Conservation (phyloP, 2,113 vertebrate species). For the Phyllopteryx taeniolatus region DNA sequence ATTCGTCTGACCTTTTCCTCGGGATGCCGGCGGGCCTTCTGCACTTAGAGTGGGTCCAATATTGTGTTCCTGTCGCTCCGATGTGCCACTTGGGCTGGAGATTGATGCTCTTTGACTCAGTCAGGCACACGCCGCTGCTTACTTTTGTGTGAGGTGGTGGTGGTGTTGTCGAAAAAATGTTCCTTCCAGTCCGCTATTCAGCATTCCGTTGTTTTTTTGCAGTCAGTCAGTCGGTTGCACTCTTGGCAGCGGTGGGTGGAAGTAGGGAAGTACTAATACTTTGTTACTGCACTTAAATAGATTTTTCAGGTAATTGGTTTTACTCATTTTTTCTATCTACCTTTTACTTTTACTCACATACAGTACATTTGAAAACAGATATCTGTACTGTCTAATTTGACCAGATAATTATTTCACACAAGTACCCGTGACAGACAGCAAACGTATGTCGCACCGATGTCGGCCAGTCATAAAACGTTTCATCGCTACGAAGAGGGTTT, state of each 20-base stretch:
- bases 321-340: background rate
- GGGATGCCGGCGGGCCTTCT: slow-evolving; percentile 3
- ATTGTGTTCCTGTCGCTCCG: slow-evolving; percentile 10
- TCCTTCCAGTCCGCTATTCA: background rate
- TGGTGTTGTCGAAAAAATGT: background rate
- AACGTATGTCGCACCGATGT: no score
- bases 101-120: slow-evolving; percentile 11
- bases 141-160: background rate
- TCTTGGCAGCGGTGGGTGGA: background rate
- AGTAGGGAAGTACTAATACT: background rate
- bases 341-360: background rate
- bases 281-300: background rate
- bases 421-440: no score
- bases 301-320: background rate
- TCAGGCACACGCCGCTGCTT: background rate
- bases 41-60: slow-evolving; percentile 12
- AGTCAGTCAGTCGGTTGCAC: background rate
- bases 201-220: background rate
- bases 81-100: slow-evolving; percentile 11
- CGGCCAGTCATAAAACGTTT: no score
- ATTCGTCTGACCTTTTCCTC: slow-evolving; percentile 6
- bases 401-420: background rate
- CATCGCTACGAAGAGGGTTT: no score
- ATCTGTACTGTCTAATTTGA: background rate
- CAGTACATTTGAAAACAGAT: background rate